Evolutionary conservation across 2,888 invertebrate species (phyloP), one percentile per base, ranked within the genome.

Genomic region (Griposia aprilina): DNA sequence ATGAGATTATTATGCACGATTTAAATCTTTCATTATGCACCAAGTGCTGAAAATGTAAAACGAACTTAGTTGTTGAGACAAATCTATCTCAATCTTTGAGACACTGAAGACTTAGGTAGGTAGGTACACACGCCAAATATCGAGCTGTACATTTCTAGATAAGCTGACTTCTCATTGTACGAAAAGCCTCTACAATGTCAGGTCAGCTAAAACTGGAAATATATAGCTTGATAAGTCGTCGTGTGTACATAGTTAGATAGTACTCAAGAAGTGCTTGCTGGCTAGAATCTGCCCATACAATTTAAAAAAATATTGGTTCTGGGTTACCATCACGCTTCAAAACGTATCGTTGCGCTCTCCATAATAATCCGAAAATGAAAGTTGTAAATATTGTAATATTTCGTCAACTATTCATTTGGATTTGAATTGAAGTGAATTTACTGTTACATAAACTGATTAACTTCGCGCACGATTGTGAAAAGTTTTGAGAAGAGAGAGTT

Each of bases 391-490:
- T 72, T 82, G 60, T 71, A 71, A 74, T 84, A 84, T 81, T 80
- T 81, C 77, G 74, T 81, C 83, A 83, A 74, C 57, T 36, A 67
- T 81, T 76, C 63, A 82, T 52, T 77, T 70, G 13, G 55, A 84
- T 82, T 82, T 84, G 66, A 84, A 84, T 84, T 70, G 78, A 78
- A 73, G 63, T 67, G 82, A 82, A 82, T 84, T 82, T 62, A 84
- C 75, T 84, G 84, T 84, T 78, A 74, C 68, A 76, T 76, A 75
- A 80, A 76, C 71, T 76, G 63, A 76, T 84, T 74, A 74, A 65
- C 67, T 76, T 75, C n/a, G 79, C 60, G 75, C 82, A 84, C 84
- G 82, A 84, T 84, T 83, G 36, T 69, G 41, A 82, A 73, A 75
- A 76, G 50, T 26, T 71, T 73, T 59, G 30, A 4, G 13, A 45